Evolutionary conservation across 2,797 vertebrate genomes (phyloP).

Genomic region (Xenopus petersii): DNA sequence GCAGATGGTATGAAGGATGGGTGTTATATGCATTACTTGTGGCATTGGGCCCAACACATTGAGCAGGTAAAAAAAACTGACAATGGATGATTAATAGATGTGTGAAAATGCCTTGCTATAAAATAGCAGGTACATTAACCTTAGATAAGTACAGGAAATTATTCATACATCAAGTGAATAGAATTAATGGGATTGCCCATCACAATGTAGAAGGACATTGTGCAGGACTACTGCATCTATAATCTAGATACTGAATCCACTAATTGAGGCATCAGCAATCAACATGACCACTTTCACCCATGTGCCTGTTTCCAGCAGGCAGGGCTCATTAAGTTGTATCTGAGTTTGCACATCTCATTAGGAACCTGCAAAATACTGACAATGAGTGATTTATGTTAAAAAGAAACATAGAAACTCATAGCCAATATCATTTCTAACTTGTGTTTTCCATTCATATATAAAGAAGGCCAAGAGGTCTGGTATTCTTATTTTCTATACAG

Average conservation of each 20-base stretch:
- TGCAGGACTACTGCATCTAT: conserved; percentile 3
- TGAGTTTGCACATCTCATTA: no score
- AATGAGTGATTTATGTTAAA: no score
- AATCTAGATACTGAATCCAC: conserved; percentile 5
- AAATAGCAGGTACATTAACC: not conserved
- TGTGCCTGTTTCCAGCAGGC: no score
- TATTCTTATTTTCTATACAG: no score
- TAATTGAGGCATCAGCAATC: conserved; percentile 14
- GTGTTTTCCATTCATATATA: no score
- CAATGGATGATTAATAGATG: conserved; percentile 19
- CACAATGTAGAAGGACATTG: conserved; percentile 17
- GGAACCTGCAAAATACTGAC: no score
- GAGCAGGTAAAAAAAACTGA: not conserved
- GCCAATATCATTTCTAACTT: no score
- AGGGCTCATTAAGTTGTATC: no score
- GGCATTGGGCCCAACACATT: not conserved
- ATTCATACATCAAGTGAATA: conserved; percentile 7
- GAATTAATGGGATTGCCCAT: conserved; percentile 1
- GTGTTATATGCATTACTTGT: not conserved
- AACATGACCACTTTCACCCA: no score
- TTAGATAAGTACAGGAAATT: conserved; percentile 17
- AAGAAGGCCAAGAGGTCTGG: no score
- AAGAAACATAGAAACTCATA: no score
- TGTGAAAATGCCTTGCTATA: conserved; percentile 11
- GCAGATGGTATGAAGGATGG: no score